phyloP scores from a whole-genome alignment of 2,113 vertebrate genomes.

The Agapornis roseicollis region DNA sequence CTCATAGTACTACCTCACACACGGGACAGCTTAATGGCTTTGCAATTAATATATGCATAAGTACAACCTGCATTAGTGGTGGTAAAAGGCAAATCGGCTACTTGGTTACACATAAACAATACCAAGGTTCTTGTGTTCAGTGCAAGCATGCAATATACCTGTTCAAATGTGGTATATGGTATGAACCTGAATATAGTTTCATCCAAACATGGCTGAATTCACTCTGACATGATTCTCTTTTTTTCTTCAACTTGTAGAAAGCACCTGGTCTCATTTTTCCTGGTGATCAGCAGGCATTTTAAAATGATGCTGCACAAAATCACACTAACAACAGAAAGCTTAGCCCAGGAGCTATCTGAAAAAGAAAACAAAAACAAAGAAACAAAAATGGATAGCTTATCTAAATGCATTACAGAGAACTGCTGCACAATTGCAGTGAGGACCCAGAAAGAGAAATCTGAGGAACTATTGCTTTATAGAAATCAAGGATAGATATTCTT shows the following conservation, averaged over 20 bases:
- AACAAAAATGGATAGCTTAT: neutral
- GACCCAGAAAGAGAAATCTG: constrained; percentile 28
- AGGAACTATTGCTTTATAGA: constrained; percentile 31
- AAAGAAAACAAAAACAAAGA: neutral
- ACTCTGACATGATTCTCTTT: neutral
- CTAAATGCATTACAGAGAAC: constrained; percentile 8
- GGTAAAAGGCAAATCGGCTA: constrained; percentile 40
- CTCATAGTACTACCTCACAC: constrained; percentile 30
- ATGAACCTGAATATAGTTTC: neutral
- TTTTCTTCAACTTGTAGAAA: neutral
- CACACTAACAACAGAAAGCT: neutral
- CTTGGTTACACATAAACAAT: constrained; percentile 23
- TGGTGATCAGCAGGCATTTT: neutral
- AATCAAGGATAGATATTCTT: constrained; percentile 26
- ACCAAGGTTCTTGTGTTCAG: neutral
- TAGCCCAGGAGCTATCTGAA: neutral
- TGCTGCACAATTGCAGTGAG: constrained; percentile 3
- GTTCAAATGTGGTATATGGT: neutral
- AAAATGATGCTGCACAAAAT: neutral
- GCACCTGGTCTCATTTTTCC: neutral
- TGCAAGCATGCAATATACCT: neutral
- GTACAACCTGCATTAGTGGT: constrained; percentile 62
- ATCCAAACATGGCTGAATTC: neutral
- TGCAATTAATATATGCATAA: constrained; percentile 69
- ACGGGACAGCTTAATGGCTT: constrained; percentile 66